A percentile compares a stretch with the other conserved stretches of the same genome.
Conservation (phyloP, 2,888 invertebrate genomes). For the Noctua fimbriata region DNA sequence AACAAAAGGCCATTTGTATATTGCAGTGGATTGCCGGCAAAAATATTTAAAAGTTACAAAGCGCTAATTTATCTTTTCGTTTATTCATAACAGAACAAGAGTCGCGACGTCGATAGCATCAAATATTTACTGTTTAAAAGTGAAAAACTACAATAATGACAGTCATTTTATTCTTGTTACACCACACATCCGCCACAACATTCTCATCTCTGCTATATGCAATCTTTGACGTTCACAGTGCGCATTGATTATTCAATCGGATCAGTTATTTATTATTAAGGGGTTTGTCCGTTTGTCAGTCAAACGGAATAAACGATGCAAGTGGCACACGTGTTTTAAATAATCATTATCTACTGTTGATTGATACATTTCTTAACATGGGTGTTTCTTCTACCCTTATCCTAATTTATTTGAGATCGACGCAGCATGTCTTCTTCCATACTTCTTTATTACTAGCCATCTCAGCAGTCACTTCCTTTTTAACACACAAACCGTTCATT, state of each 20-base stretch:
- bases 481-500: background rate
- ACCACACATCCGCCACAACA: too few relatives aligned
- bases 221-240: constrained; percentile 14
- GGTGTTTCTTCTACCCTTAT: background rate
- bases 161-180: background rate
- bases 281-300: background rate
- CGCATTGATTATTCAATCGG: background rate
- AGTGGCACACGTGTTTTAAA: background rate
- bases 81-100: background rate
- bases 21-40: background rate
- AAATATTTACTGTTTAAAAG: background rate
- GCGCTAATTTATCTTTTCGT: background rate
- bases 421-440: background rate
- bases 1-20: background rate
- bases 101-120: background rate
- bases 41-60: background rate
- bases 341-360: background rate
- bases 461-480: background rate
- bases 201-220: too few relatives aligned
- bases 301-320: background rate
- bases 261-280: background rate
- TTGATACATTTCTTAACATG: background rate
- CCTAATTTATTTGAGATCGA: background rate
- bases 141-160: background rate
- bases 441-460: background rate